Evolutionary conservation across 2,113 vertebrate genomes (phyloP).

Genomic region (Nyctibius bracteatus): DNA sequence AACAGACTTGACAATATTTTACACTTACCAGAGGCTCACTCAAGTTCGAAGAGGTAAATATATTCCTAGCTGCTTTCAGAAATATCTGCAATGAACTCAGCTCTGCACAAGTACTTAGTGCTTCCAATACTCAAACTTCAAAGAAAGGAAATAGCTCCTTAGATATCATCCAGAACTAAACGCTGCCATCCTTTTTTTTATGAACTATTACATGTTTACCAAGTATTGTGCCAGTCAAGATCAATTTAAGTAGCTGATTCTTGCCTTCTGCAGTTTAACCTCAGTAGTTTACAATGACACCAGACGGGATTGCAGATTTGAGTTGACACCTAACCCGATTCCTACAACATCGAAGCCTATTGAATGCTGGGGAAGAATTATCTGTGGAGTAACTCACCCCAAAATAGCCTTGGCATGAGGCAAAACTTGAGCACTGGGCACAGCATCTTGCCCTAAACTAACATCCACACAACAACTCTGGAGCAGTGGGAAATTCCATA

Average conservation of each 20-base stretch:
- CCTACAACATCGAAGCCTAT: not conserved
- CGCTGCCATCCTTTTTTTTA: not conserved
- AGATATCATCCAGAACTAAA: not conserved
- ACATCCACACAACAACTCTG: not conserved
- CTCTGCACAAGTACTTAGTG: not conserved
- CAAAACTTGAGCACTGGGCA: not conserved
- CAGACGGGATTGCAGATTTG: not conserved
- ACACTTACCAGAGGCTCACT: not conserved
- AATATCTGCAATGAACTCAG: not conserved
- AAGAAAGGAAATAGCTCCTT: not conserved
- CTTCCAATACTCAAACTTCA: not conserved
- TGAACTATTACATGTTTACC: not conserved
- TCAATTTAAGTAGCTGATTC: not conserved
- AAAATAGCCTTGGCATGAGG: not conserved
- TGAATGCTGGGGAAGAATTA: not conserved
- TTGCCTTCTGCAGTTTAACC: not conserved
- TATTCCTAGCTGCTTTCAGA: not conserved
- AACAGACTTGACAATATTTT: not conserved
- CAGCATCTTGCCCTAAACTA: not conserved
- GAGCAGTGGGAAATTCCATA: not conserved
- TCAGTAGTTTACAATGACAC: not conserved
- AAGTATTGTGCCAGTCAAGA: not conserved
- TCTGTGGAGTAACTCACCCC: not conserved
- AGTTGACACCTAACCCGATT: not conserved
- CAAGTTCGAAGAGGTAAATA: not conserved